phyloP scores from a whole-genome alignment of 53 echinoderm and acorn worm genomes.

The Patiria pectinifera region DNA sequence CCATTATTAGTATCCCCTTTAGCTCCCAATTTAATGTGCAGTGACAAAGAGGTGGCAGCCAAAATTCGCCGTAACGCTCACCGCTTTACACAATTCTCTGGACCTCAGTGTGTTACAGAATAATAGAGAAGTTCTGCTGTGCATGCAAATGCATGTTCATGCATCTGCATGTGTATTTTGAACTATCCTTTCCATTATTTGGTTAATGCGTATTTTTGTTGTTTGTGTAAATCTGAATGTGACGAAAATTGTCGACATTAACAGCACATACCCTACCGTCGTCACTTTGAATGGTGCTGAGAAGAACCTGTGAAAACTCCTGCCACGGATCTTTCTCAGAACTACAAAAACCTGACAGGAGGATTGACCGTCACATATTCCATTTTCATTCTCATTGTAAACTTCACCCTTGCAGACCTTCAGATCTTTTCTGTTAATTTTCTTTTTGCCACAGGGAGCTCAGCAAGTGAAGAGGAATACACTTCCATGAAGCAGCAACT shows the following conservation, averaged over 20 bases:
- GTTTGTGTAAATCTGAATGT: neutral
- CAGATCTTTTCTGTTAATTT: neutral
- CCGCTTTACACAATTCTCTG: too few species aligned
- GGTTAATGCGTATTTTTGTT: neutral
- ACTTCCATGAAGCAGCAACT: conserved; percentile 50
- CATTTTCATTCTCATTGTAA: neutral
- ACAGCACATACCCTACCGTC: neutral
- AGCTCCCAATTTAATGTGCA: too few species aligned
- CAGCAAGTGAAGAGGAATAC: conserved; percentile 37
- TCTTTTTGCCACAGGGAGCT: conserved; percentile 6
- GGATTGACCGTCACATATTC: too few species aligned
- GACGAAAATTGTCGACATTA: neutral
- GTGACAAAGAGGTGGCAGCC: too few species aligned
- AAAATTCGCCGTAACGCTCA: too few species aligned
- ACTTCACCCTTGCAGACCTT: neutral
- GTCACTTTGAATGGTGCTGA: neutral
- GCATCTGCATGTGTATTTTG: neutral
- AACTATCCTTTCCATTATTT: neutral
- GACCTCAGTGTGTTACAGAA: too few species aligned
- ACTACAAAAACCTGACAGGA: too few species aligned
- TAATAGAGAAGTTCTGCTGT: neutral
- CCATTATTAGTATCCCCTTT: too few species aligned
- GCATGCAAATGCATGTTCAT: neutral
- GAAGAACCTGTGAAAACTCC: too few species aligned
- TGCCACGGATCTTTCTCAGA: too few species aligned